phyloP scores from a whole-genome alignment of 1,140 invertebrate genomes.

The Leguminivora glycinivorella region DNA sequence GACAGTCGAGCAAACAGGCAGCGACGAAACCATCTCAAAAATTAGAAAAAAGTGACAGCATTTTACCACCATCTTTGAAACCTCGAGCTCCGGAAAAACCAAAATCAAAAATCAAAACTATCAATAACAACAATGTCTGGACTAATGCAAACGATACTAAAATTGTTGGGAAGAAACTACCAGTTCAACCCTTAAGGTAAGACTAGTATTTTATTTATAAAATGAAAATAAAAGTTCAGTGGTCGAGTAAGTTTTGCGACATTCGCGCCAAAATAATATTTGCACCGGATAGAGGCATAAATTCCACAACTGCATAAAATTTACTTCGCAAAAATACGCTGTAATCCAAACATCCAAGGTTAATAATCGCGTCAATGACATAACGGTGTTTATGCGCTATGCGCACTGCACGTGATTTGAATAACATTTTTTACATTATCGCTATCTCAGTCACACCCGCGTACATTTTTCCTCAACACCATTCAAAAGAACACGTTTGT shows the following conservation, averaged over 20 bases:
- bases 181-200: constrained; percentile 53
- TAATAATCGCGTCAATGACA: neutral
- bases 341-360: neutral
- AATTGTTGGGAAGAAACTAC: constrained; percentile 39
- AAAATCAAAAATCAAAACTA: constrained; percentile 61
- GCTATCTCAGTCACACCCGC: constrained; percentile 44
- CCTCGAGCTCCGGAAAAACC: constrained; percentile 49
- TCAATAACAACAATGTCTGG: constrained; percentile 71
- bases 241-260: constrained; percentile 43
- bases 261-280: constrained; percentile 36
- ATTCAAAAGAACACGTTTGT: constrained; percentile 30
- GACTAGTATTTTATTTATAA: constrained; percentile 32
- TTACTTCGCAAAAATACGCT: neutral
- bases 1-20: constrained; percentile 47
- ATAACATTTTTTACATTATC: constrained; percentile 43
- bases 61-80: constrained; percentile 65
- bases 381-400: constrained; percentile 20
- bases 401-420: constrained; percentile 25
- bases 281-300: constrained; percentile 5
- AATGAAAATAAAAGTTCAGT: constrained; percentile 33
- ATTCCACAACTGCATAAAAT: neutral
- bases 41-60: constrained; percentile 41
- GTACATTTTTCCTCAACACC: constrained; percentile 38
- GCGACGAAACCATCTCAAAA: constrained; percentile 45
- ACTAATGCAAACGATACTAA: constrained; percentile 56